Evolutionary conservation across 2,113 vertebrate genomes (phyloP).

Genomic region (Pseudorasbora parva): DNA sequence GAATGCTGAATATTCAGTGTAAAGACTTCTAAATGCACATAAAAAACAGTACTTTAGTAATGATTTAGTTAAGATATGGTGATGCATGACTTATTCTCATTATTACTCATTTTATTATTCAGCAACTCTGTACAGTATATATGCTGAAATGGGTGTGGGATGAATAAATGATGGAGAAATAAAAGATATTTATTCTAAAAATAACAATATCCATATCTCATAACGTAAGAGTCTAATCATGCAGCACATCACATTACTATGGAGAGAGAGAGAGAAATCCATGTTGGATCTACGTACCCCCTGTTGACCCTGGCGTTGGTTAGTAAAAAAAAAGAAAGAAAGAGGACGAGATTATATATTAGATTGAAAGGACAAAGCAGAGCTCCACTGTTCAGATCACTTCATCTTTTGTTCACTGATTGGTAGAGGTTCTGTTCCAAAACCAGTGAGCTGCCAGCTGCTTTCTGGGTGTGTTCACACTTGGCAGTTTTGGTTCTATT

Average conservation of each 20-base stretch:
- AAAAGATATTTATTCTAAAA: not conserved
- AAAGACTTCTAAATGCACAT: no score
- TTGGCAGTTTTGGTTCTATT: no score
- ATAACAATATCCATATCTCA: not conserved
- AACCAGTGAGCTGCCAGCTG: not conserved
- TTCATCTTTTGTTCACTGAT: not conserved
- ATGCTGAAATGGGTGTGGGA: not conserved
- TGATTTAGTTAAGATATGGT: not conserved
- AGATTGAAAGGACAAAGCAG: not conserved
- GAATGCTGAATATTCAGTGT: not conserved
- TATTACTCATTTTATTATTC: not conserved
- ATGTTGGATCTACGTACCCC: conserved; percentile 52
- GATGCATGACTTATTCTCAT: not conserved
- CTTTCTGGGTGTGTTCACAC: not conserved
- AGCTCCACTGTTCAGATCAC: not conserved
- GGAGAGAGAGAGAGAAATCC: not conserved
- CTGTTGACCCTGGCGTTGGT: conserved; percentile 58
- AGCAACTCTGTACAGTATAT: not conserved
- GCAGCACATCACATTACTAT: not conserved
- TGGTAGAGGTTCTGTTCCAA: not conserved
- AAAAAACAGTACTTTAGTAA: not conserved
- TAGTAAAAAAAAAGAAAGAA: conserved; percentile 49
- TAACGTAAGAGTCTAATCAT: not conserved
- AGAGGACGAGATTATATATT: conserved; percentile 1
- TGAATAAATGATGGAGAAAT: conserved; percentile 2